These are phyloP conservation scores for Drosophila engyochracea DNA, from an alignment of 2,888 invertebrate species.

Conservation along the genomic window DNA sequence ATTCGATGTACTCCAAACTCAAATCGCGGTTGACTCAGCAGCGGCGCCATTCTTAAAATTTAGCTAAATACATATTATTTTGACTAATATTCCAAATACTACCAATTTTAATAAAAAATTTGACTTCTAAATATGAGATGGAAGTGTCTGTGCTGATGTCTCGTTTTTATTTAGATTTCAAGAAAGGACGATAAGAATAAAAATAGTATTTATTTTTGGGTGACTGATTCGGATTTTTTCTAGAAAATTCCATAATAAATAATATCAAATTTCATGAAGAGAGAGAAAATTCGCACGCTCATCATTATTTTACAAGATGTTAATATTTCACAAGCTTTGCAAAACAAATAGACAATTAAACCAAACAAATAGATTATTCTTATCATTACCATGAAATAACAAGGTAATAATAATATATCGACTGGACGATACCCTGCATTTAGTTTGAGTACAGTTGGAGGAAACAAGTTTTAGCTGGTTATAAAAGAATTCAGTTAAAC, in stretches of 20 bases:
- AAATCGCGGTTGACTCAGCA: background rate
- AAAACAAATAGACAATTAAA: too few species aligned
- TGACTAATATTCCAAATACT: slow-evolving; percentile 10
- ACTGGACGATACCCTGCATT: background rate
- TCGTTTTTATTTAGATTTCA: too few species aligned
- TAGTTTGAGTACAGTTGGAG: background rate
- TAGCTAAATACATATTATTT: slow-evolving; percentile 26
- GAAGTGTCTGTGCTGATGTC: too few species aligned
- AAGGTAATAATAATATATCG: too few species aligned
- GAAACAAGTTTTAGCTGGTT: background rate
- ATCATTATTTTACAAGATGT: background rate
- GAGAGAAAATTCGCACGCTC: background rate
- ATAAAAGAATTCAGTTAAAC: background rate
- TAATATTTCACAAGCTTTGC: background rate
- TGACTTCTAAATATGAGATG: background rate
- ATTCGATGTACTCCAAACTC: background rate
- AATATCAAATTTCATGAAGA: too few species aligned
- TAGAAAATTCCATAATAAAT: background rate
- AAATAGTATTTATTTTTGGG: background rate
- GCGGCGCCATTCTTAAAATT: slow-evolving; percentile 18
- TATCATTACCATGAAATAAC: background rate
- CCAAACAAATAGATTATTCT: background rate
- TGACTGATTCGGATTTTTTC: background rate
- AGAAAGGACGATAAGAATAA: background rate
- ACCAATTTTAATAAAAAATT: background rate